Conservation (phyloP, 2,797 vertebrate species). For the Sebastolobus alascanus region DNA sequence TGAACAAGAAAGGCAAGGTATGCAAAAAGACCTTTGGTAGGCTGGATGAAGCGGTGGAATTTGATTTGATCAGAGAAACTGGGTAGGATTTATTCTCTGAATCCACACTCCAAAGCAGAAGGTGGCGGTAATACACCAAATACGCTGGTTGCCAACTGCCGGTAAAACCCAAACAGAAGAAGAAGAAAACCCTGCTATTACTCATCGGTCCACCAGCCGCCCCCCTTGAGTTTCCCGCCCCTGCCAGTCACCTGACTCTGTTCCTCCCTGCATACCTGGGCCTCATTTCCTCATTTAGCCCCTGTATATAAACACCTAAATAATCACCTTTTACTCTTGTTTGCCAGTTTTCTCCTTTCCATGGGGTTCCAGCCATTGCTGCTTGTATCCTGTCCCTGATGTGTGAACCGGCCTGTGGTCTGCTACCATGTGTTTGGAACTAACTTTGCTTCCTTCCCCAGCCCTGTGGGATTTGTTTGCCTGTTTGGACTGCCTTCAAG, state of each 20-base stretch:
- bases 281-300: background rate
- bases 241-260: background rate
- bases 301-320: background rate
- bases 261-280: background rate
- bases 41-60: background rate
- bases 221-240: background rate
- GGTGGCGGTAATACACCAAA: background rate
- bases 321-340: background rate
- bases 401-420: background rate
- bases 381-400: background rate
- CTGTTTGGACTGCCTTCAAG: background rate
- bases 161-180: background rate
- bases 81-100: background rate
- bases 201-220: background rate
- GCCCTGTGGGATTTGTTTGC: background rate
- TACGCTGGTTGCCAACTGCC: background rate
- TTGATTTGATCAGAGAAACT: background rate
- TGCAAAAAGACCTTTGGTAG: background rate
- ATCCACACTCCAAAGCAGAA: background rate
- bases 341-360: background rate
- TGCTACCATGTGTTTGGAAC: background rate
- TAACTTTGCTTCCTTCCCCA: background rate
- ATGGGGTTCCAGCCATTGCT: background rate
- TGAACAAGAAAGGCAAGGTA: accelerated
- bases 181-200: background rate